Evolutionary conservation across 2,113 vertebrate species (phyloP).

Genomic region (Pelvicachromis taeniatus): DNA sequence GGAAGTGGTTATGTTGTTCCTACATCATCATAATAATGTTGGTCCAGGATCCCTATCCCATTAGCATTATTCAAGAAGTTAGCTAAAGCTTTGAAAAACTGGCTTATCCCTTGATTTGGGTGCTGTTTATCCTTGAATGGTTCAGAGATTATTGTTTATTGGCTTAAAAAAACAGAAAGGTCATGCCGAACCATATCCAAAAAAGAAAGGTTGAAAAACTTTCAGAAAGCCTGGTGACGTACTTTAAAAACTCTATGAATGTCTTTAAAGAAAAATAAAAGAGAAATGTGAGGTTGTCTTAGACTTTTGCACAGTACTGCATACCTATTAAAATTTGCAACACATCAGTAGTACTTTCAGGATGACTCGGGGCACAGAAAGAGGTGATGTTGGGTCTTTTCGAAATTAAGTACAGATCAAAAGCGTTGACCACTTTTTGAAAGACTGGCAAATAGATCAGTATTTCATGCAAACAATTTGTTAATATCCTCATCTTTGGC

Average conservation of each 20-base stretch:
- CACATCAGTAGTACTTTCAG: neutral
- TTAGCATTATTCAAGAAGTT: neutral
- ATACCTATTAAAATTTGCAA: neutral
- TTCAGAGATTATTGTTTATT: neutral
- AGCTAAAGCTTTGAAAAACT: neutral
- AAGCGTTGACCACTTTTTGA: neutral
- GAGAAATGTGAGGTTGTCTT: neutral
- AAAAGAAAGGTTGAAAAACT: neutral
- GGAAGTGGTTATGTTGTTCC: neutral
- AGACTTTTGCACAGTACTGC: neutral
- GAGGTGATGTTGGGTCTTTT: neutral
- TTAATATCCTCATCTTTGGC: neutral
- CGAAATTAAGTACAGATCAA: neutral
- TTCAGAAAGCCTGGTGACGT: neutral
- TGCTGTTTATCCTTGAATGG: neutral
- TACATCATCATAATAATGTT: neutral
- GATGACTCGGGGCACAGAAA: neutral
- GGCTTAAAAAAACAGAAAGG: neutral
- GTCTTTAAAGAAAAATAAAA: neutral
- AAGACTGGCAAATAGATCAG: neutral
- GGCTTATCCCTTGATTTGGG: neutral
- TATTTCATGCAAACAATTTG: neutral
- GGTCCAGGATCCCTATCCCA: neutral
- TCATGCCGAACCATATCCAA: neutral
- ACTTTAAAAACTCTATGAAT: neutral